Evolutionary conservation across 1,140 invertebrate species (phyloP), one percentile per base, ranked within the genome.

Genomic region (Onthophagus taurus): DNA sequence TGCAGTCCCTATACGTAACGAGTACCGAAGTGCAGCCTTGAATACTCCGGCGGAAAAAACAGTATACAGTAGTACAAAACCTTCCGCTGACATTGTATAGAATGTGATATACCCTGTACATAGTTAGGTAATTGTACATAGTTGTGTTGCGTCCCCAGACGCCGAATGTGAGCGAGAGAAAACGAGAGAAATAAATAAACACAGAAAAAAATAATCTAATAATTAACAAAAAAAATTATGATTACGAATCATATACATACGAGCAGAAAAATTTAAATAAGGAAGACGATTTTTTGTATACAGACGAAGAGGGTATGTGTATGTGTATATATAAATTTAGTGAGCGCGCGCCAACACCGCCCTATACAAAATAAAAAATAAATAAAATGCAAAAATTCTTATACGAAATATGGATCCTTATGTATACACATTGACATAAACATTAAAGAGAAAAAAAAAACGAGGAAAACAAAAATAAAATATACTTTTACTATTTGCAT

Each of bases 41-140:
- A 53, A 56, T 54, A 53, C 48, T 51, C 48, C 44, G 46, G 53
- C 44, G 45, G 48, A 44, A 45, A 45, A 29, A 37, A 16, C 17
- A 16, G 31, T 18, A 34, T 34, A 18, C 36, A 46, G 35, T 34
- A 47, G 45, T 47, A 42, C 37, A 47, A n/a, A 47, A 47, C 30
- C 29, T 38, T 42, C 45, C 48, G 45, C 48, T 47, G 39, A 50
- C 37, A 42, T 45, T 47, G 58, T 60, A 60, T 57, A 60, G 58
- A 60, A 51, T 60, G 58, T 60, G 58, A 60, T 60, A 60, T 53
- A 47, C 48, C n/a, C 21, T 45, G 35, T 45, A 45, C 20, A 45
- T 45, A 41, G 38, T 41, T 41, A 41, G 38, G 23, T 41, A 41
- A 48, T 51, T 58, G 56, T 58, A 60, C 26, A 60, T 60, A 60